These are phyloP conservation scores for Microtus ochrogaster DNA, from an alignment of 2,113 vertebrate genomes.

Conservation along the genomic window DNA sequence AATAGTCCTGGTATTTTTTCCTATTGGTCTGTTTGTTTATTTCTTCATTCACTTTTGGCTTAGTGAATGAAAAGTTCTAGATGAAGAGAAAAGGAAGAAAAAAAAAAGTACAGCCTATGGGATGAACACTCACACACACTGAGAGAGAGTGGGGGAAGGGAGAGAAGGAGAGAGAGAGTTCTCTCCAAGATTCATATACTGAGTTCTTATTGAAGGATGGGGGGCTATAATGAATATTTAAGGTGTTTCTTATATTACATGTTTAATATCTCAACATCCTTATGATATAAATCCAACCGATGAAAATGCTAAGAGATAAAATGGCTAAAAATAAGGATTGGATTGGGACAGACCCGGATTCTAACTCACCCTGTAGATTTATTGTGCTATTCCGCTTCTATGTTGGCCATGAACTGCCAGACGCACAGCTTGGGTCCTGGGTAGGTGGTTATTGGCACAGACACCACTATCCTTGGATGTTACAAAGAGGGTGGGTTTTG, in stretches of 20 bases:
- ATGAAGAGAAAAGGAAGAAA: not conserved
- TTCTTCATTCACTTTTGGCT: not conserved
- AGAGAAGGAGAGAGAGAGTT: not conserved
- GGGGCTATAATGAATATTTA: too few species aligned
- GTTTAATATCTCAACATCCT: not conserved
- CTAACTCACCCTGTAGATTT: too few species aligned
- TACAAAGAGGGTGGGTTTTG: not conserved
- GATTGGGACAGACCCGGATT: not conserved
- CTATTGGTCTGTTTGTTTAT: not conserved
- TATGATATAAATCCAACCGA: not conserved
- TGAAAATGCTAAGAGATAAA: not conserved
- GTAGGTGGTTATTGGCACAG: not conserved
- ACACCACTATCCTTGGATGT: not conserved
- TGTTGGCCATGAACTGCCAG: not conserved
- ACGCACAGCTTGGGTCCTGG: too few species aligned
- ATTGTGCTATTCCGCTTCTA: too few species aligned
- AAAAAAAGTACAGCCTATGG: not conserved
- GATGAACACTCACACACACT: not conserved
- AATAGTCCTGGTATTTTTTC: not conserved
- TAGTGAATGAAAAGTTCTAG: not conserved
- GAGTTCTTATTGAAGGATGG: not conserved
- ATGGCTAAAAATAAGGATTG: not conserved
- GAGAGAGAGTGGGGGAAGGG: not conserved
- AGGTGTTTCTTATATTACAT: not conserved
- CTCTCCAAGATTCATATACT: accelerated